Conservation (phyloP, 2,113 vertebrate species). For the Ranitomeya variabilis region DNA sequence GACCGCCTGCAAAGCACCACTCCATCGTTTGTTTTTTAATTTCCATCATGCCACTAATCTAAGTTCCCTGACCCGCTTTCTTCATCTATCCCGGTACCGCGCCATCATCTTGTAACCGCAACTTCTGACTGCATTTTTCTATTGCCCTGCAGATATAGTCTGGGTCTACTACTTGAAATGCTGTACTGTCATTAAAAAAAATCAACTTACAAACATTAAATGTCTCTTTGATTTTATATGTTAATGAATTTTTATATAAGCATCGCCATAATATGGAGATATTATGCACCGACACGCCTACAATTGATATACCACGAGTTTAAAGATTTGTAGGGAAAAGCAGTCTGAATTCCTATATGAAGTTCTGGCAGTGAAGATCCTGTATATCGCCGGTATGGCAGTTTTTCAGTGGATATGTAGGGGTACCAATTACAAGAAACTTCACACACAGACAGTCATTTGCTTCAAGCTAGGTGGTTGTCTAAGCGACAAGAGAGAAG, state of each 20-base stretch:
- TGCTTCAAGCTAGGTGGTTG: slow-evolving; percentile 15
- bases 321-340: background rate
- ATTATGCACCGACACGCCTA: background rate
- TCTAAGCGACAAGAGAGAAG: slow-evolving; percentile 16
- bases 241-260: background rate
- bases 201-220: too few species aligned
- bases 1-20: too few species aligned
- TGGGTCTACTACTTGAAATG: too few species aligned
- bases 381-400: background rate
- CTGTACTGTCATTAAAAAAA: too few species aligned
- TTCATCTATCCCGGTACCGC: too few species aligned
- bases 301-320: background rate
- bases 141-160: too few species aligned
- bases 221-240: background rate
- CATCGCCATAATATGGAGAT: background rate
- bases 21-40: too few species aligned
- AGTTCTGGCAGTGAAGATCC: background rate
- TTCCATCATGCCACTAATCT: too few species aligned
- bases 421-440: background rate
- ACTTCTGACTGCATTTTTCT: too few species aligned
- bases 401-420: background rate
- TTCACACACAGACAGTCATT: slow-evolving; percentile 15
- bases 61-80: too few species aligned
- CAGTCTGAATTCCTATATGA: background rate
- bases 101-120: too few species aligned